These are phyloP conservation scores for Fopius arisanus DNA, from an alignment of 1,140 invertebrate genomes.

Conservation along the genomic window DNA sequence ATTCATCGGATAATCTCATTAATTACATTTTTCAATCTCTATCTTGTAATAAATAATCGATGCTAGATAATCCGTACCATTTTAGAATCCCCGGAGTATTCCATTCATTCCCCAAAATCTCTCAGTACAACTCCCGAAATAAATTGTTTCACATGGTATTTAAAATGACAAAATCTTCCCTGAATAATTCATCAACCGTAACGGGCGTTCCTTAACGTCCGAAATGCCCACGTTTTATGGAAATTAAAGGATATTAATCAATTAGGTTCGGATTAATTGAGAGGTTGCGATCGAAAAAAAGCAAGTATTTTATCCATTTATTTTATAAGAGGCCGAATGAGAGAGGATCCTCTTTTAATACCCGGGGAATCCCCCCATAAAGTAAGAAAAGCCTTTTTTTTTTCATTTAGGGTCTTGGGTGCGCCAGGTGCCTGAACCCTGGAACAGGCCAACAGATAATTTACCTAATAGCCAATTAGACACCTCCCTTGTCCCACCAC, in stretches of 20 bases:
- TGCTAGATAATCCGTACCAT: too few relatives aligned
- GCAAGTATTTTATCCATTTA: background rate
- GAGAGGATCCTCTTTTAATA: background rate
- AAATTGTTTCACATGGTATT: background rate
- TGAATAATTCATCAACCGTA: background rate
- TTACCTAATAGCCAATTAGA: constrained; percentile 38
- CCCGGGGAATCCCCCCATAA: background rate
- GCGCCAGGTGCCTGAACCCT: constrained; percentile 29
- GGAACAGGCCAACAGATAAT: constrained; percentile 32
- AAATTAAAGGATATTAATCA: background rate
- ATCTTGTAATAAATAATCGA: too few relatives aligned
- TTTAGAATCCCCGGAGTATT: too few relatives aligned
- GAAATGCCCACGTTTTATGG: background rate
- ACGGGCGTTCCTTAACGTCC: background rate
- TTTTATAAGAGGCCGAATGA: background rate
- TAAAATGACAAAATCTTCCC: background rate
- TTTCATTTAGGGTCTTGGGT: constrained; percentile 14
- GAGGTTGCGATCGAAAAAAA: background rate
- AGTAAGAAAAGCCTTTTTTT: background rate
- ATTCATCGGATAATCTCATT: too few relatives aligned
- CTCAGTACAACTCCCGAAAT: background rate
- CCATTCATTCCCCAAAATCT: background rate
- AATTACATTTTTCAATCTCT: too few relatives aligned
- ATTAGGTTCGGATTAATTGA: constrained; percentile 1
- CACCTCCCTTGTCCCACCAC: constrained; percentile 23